A percentile compares a stretch with the other conserved stretches of the same genome.
These are phyloP conservation scores for Enteromius radiatus DNA, from an alignment of 2,797 vertebrate species.

Conservation along the genomic window DNA sequence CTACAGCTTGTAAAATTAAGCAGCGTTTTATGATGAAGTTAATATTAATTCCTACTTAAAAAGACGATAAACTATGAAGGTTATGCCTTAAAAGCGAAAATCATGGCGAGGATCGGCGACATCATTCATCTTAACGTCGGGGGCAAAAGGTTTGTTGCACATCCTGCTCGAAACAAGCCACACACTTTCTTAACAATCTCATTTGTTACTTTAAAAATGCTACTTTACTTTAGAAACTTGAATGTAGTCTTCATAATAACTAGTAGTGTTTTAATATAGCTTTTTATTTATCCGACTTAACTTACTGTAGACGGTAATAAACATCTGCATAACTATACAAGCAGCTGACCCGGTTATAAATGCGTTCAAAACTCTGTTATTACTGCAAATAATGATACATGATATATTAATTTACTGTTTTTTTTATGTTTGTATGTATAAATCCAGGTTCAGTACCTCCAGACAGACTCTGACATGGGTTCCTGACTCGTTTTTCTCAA, in stretches of 20 bases:
- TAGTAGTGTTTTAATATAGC: neutral
- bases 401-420: too few relatives aligned
- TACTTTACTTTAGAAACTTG: neutral
- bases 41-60: neutral
- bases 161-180: conserved; percentile 56
- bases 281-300: too few relatives aligned
- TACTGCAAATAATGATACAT: too few relatives aligned
- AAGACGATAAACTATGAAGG: neutral
- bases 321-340: neutral
- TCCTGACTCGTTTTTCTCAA: conserved; percentile 92
- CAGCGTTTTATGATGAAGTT: conserved; percentile 6
- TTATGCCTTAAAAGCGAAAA: conserved; percentile 9
- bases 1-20: neutral
- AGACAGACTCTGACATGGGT: conserved; percentile 92
- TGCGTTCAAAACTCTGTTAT: too few relatives aligned
- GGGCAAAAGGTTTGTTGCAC: conserved; percentile 73
- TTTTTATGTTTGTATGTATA: neutral
- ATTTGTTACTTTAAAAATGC: neutral
- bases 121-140: conserved; percentile 86
- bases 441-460: conserved; percentile 91
- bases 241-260: neutral
- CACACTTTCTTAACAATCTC: neutral
- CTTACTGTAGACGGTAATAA: neutral
- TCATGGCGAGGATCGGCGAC: conserved; percentile 74
- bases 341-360: neutral